Evolutionary conservation across 2,797 vertebrate species (phyloP).

Genomic region (Potorous gilbertii): DNA sequence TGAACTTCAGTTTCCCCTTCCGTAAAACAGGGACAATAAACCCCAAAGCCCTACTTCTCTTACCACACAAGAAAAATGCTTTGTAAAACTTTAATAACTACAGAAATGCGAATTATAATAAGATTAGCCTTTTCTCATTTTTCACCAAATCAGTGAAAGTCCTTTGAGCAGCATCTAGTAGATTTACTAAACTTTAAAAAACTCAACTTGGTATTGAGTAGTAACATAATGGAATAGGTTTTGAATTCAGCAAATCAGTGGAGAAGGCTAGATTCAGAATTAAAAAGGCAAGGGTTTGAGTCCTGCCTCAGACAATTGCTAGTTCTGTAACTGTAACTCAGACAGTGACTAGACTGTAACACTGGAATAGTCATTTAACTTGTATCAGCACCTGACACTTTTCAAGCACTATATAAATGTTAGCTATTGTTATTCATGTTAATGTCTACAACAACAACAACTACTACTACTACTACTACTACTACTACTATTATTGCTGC

Average conservation of each 20-base stretch:
- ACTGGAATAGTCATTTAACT: neutral
- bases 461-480: too few relatives aligned
- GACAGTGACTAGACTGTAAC: neutral
- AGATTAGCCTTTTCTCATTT: neutral
- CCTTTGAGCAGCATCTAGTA: neutral
- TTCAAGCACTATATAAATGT: neutral
- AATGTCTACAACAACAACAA: too few relatives aligned
- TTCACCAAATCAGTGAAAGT: neutral
- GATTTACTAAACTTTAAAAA: neutral
- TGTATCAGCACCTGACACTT: neutral
- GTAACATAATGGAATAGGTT: neutral
- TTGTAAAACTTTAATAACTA: neutral
- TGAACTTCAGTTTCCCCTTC: neutral
- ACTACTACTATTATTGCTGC: too few relatives aligned
- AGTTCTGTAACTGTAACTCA: neutral
- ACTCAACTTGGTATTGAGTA: neutral
- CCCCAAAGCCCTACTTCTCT: neutral
- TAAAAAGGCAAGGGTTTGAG: neutral
- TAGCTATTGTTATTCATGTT: neutral
- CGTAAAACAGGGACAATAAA: neutral
- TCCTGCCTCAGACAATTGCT: neutral
- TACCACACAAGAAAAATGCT: neutral
- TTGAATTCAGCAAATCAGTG: neutral
- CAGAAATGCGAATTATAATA: neutral
- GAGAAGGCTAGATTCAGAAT: neutral